These are phyloP conservation scores for Perizoma flavofasciatum DNA, from an alignment of 2,888 invertebrate species.

Conservation along the genomic window DNA sequence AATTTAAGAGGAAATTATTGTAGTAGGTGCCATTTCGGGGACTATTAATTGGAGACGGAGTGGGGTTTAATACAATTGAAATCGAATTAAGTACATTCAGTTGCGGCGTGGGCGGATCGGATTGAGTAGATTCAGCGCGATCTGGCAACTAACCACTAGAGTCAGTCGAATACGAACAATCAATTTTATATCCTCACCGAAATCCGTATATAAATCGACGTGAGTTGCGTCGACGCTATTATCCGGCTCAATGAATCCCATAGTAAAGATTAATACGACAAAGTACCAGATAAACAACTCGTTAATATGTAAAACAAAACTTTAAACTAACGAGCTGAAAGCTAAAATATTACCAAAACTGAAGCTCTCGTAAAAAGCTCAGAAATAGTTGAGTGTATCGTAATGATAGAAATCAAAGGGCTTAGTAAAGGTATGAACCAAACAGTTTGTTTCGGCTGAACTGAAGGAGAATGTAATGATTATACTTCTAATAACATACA, in stretches of 20 bases:
- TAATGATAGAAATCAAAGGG: too few relatives aligned
- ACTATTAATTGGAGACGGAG: conserved; percentile 73
- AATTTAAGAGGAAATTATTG: conserved; percentile 48
- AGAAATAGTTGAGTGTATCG: conserved; percentile 37
- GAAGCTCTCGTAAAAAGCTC: conserved; percentile 57
- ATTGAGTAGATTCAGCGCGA: conserved; percentile 77
- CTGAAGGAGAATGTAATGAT: too few relatives aligned
- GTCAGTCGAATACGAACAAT: conserved; percentile 25
- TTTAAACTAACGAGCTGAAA: conserved; percentile 65
- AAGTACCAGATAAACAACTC: conserved; percentile 50
- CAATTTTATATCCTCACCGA: conserved; percentile 20
- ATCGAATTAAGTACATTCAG: conserved; percentile 81
- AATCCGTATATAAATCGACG: conserved; percentile 24
- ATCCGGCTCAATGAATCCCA: conserved; percentile 57
- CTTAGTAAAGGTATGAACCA: too few relatives aligned
- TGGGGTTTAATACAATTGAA: conserved; percentile 79
- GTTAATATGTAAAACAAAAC: conserved; percentile 72
- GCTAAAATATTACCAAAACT: conserved; percentile 55
- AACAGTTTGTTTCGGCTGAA: too few relatives aligned
- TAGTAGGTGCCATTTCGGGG: conserved; percentile 60
- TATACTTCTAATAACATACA: too few relatives aligned
- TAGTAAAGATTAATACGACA: conserved; percentile 56
- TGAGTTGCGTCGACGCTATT: conserved; percentile 51
- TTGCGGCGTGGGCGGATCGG: conserved; percentile 67
- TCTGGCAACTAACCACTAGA: conserved; percentile 58